phyloP scores from a whole-genome alignment of 2,797 vertebrate species.

The Emydoidea blandingii region DNA sequence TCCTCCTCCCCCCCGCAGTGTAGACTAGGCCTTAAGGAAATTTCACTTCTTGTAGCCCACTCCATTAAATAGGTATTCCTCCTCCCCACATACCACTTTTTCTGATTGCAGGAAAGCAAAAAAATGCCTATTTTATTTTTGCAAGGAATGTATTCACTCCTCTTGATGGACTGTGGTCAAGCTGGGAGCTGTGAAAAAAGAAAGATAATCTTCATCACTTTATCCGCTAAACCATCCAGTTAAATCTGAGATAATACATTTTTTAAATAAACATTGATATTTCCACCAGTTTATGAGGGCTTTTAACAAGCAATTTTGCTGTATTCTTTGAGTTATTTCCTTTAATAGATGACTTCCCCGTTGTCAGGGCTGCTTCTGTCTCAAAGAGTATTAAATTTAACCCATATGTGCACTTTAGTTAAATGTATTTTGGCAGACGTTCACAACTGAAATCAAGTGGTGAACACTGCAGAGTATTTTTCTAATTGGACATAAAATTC shows the following conservation, averaged over 20 bases:
- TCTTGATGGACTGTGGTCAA: slow-evolving; percentile 6
- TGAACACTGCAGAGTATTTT: slow-evolving; percentile 31
- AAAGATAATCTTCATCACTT: neutral
- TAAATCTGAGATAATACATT: slow-evolving; percentile 52
- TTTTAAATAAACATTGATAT: slow-evolving; percentile 40
- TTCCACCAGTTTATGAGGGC: slow-evolving; percentile 18
- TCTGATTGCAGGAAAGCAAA: neutral
- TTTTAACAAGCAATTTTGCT: slow-evolving; percentile 66
- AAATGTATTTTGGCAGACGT: slow-evolving; percentile 64
- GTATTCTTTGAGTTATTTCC: slow-evolving; percentile 68
- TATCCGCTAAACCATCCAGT: slow-evolving; percentile 32
- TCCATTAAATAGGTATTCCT: neutral
- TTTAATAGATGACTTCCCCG: slow-evolving; percentile 53
- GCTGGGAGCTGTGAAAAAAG: slow-evolving; percentile 15
- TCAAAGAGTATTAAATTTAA: slow-evolving; percentile 52
- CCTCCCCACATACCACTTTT: neutral
- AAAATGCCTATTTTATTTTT: neutral
- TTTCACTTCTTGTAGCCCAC: neutral
- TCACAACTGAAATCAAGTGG: slow-evolving; percentile 48
- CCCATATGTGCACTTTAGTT: slow-evolving; percentile 32
- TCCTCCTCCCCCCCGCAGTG: neutral
- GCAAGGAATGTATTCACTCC: neutral
- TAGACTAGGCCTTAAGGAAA: no score
- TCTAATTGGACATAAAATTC: slow-evolving; percentile 49
- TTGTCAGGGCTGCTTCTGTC: slow-evolving; percentile 60